A percentile compares a stretch with the other conserved stretches of the same genome.
Conservation (phyloP, 92 coral and sea anemone genomes). For the Umimayanthus kanabou region DNA sequence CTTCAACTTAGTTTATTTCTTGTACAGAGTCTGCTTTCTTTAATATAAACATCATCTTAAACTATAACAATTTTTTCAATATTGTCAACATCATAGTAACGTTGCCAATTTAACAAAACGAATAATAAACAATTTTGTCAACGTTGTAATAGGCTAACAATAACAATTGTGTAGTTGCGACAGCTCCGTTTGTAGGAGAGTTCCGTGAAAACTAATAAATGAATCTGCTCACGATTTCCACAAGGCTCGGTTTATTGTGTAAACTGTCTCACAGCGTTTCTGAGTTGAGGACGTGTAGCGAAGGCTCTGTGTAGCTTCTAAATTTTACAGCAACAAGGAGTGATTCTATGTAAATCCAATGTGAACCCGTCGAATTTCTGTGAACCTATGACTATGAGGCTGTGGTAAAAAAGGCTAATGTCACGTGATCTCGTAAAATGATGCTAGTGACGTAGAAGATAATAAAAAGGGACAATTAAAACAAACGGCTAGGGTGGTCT, state of each 20-base stretch:
- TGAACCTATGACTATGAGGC: neutral
- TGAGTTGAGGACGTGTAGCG: neutral
- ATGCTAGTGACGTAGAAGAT: neutral
- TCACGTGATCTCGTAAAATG: neutral
- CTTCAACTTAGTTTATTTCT: no score
- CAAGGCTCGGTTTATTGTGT: neutral
- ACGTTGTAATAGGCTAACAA: no score
- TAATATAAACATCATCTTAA: no score
- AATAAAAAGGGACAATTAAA: neutral
- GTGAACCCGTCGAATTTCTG: neutral
- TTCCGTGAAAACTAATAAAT: conserved; percentile 1
- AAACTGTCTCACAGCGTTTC: neutral
- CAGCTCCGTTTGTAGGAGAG: neutral
- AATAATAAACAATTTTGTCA: no score
- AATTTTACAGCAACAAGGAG: neutral
- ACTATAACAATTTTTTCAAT: no score
- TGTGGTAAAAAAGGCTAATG: neutral
- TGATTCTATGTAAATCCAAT: neutral
- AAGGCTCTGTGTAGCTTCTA: conserved; percentile 7
- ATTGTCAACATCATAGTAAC: no score
- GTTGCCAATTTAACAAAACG: no score
- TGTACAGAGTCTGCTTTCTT: no score
- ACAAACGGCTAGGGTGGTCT: neutral
- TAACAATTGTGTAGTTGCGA: neutral
- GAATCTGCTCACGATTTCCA: neutral